Evolutionary conservation across 2,888 invertebrate species (phyloP), one percentile per base, ranked within the genome.

Genomic region (Nemoura dubitans): DNA sequence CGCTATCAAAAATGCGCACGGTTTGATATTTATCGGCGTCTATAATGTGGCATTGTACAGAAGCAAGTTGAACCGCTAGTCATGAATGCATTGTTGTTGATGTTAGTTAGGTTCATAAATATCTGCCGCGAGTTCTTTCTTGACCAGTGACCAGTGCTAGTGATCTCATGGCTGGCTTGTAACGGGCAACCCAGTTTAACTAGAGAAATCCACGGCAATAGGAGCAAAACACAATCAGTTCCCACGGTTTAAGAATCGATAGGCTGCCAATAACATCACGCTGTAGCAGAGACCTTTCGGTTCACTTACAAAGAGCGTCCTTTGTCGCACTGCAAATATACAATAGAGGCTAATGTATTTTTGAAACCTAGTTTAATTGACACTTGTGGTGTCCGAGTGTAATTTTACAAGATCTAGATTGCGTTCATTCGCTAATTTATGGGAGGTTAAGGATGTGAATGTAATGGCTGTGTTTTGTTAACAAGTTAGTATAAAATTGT

Each of bases 1-100:
- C 14, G 59, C 59, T 59, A 59, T 59, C 59, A 59, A 59, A 36
- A 59, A 59, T 59, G 59, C 59, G 59, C 59, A 59, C 59, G 59
- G 14, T 59, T 59, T 21, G 59, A 59, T 59, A 59, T 59, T 59
- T 59, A 59, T 59, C 59, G 59, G 1, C 21, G 14, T 3, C 59
- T 59, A 59, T 59, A 59, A 59, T 21, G 21, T 59, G 14, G 59
- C 21, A 59, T 59, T 59, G 16, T 59, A 59, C 59, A 59, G 59
- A 59, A 59, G 59, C 59, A 59, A 59, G 59, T 59, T 10, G 59
- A 36, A 36, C 36, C 36, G 10, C 3, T 36, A 6, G 36, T 36
- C 10, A 10, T 21, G 10, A 2, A 21, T 16, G 16, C 16, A 16
- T 59, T 7, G 59, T 59, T 16, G 59, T 59, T 21, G 14, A 59